Evolutionary conservation across 1,140 invertebrate genomes (phyloP), one percentile per base, ranked within the genome.

Genomic region (Scaptomyza pallida): DNA sequence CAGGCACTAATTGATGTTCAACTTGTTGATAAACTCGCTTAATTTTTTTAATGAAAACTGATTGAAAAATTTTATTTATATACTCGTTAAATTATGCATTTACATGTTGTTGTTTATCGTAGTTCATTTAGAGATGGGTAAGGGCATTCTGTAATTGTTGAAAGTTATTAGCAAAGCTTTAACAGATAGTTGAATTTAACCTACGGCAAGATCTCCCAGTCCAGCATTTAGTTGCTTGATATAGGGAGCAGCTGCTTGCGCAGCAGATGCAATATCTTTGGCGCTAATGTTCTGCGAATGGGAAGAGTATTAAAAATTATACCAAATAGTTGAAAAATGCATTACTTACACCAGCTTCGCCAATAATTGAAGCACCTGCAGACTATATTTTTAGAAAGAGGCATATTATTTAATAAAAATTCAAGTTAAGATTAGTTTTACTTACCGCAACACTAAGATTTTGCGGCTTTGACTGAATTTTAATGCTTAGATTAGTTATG

Each of bases 1-100:
- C 13, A 43, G 8, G 33, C 63, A 60, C 74, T 88, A 88, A 88
- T 86, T 82, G 82, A 72, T 70, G 62, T 60, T 73, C 60, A 81
- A 86, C 26, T 77, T 85, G 59, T 72, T 73, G 74, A 88, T 81
- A 70, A 54, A 78, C 56, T 77, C 47, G 12, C 45, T 44, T 60
- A 30, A 30, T 78, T 81, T 88, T n/a, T 88, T 63, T 73, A 61
- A 56, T 65, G 13, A 68, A 41, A 63, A 45, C 23, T 50, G 64
- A 77, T 86, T 86, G 69, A 69, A 57, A 26, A 51, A 54, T 68
- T n/a, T 30, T 30, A 45, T 52, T 37, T 68, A 35, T 26, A 37
- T 54, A 52, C 10, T 9, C 5, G 26, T 17, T 43, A 9, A 69
- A 62, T 72, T 35, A 45, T 54, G 51, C n/a, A 41, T 41, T 59